Base-by-base conservation (phyloP, 2,113 vertebrate genomes). In the Saguinus midas region DNA sequence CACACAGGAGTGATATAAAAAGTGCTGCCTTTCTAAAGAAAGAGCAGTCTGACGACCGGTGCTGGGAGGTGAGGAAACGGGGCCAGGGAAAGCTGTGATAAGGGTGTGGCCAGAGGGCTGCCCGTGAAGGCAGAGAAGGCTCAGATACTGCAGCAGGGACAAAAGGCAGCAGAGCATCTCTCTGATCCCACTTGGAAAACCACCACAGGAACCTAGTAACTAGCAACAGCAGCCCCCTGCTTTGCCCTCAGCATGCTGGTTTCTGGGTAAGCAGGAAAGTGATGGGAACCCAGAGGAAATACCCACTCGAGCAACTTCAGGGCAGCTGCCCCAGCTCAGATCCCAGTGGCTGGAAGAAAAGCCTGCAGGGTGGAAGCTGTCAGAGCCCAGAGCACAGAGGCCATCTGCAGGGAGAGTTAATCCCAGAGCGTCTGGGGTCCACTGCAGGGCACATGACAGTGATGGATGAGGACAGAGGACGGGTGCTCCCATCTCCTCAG, bases 311-410 rank as follows among this genome's bases (percentile, higher is more conserved):
- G 29, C 21, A 72, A 32, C 12, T 11, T 40, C 64, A 23, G 79
- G 37, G 61, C 32, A 55, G 25, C 32, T 8, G 55, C 5, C 72
- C 35, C 73, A n/a, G 68, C 40, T 76, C 50, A 61, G 48, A 48
- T 5, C 6, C 9, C 1, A 27, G 73, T 9, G 1, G 14, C 8
- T 0, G 8, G 37, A n/a, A 55, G 72, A 52, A 10, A 25, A 25
- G n/a, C 18, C 6, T 6, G 32, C 17, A 25, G 66, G 8, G 35
- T 10, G 8, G 25, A 58, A 27, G 73, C 11, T 9, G 20, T 76
- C 14, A 8, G 25, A 13, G 12, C 55, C 1, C 10, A 52, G 57
- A 29, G n/a, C 82, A 25, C 61, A 64, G 61, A 29, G 27, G 27
- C 61, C 61, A 2, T 12, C 2, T 50, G 17, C 57, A 21, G 13